phyloP scores from a whole-genome alignment of 2,797 vertebrate genomes.

The Melanotaenia boesemani region DNA sequence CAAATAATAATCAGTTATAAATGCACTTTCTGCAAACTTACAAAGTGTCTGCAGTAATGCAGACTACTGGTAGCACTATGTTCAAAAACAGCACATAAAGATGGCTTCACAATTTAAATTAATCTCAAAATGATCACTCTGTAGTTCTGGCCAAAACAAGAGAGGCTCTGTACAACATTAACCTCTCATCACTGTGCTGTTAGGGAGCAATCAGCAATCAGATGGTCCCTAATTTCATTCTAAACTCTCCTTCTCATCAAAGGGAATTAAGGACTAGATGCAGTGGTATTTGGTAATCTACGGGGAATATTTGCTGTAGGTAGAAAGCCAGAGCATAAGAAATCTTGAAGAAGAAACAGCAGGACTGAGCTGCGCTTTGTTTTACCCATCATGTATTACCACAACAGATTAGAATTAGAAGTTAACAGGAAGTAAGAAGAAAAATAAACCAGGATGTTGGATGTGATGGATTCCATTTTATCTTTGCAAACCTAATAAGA shows the following conservation, averaged over 20 bases:
- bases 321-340: neutral
- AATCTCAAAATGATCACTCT: neutral
- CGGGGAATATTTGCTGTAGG: neutral
- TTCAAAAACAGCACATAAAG: neutral
- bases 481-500: neutral
- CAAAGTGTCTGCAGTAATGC: neutral
- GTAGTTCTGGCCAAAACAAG: neutral
- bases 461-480: no score
- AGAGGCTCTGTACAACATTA: neutral
- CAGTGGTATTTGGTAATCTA: neutral
- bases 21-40: neutral
- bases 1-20: neutral
- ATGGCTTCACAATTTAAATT: neutral
- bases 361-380: neutral
- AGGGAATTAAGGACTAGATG: neutral
- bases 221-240: slow-evolving; percentile 1
- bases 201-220: neutral
- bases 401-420: neutral
- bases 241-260: neutral
- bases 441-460: no score
- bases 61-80: neutral
- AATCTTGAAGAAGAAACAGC: neutral
- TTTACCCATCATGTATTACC: neutral
- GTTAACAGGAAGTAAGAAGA: no score
- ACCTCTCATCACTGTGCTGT: neutral